Base-by-base conservation (phyloP, 2,888 invertebrate species). In the Dryococelus australis region DNA sequence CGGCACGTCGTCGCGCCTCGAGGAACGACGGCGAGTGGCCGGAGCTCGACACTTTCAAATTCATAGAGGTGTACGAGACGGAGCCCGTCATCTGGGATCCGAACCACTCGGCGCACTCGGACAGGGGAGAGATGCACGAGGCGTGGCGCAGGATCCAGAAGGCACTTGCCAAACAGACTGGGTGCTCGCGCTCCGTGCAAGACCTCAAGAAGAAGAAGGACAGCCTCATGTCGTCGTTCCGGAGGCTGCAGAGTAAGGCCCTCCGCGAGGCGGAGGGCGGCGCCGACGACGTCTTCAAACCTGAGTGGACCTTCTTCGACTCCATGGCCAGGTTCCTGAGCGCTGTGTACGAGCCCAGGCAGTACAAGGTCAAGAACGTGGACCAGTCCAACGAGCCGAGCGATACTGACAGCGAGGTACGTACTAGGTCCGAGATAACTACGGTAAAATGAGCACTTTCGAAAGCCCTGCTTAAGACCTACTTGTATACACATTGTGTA, bases 131-230 rank as follows among this genome's bases (percentile, higher is more conserved):
- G 90, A 91, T 93, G 86, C 90, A 91, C 9, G 92, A 92, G 84
- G 93, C 93, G 26, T 93, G 93, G 93, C 90, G 90, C n/a, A 91
- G 93, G 90, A 93, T 93, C 89, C 92, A 92, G 90, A 90, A 91
- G 43, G 90, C 91, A 87, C 88, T 93, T 6, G 47, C 6, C 9
- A 6, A 47, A 47, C 47, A 47, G 9, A 47, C 47, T 43, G 92
- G 92, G 89, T 91, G 92, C 86, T 90, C 91, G 89, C 92, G 91
- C 88, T 91, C 93, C 28, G 90, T 93, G 85, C 89, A 89, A 87
- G 92, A 92, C 88, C 90, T 93, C 43, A 93, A 93, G 90, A 93
- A 91, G 91, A 93, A 93, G 91, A 93, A 93, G 89, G 93, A 93
- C 89, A 93, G 93, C 1, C 89, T 93, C 87, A 93, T 93, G 93